Evolutionary conservation across 1,140 invertebrate species (phyloP), one percentile per base, ranked within the genome.

Genomic region (Drosophila pachea): DNA sequence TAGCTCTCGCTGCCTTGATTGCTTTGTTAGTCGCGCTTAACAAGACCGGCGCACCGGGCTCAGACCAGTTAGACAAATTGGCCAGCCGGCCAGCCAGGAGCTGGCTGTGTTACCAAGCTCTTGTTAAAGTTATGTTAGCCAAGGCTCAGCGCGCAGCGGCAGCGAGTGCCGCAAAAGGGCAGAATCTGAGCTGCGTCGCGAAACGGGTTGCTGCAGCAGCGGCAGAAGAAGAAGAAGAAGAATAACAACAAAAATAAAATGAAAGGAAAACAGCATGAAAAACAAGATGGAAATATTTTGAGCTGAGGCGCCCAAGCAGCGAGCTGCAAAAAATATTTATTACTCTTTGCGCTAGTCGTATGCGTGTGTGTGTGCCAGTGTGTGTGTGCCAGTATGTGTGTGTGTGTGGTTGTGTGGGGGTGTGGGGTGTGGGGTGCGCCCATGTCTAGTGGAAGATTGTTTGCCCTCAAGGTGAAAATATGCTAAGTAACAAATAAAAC

Each of bases 401-500:
- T 12, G 33, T 53, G 50, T 48, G 43, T 29, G 14, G 35, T 14
- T 12, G 7, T 32, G 16, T 32, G 65, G n/a, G 31, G 31, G 32
- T 52, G 38, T 42, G 45, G 36, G 66, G 6, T 68, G 53, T 38
- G 22, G 58, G 54, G 43, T 62, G 56, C 56, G 52, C 32, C 29
- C 68, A 47, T 58, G 62, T 78, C 79, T 84, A 84, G 79, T 76
- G 79, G 79, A 76, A 83, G 76, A 83, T 76, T 78, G 68, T 70
- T 84, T 83, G 78, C 73, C 78, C 78, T 84, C 73, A 73, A 84
- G 79, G 79, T 83, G 79, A 83, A 84, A 83, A 83, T 83, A 83
- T 83, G 79, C 79, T 84, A 83, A 84, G 79, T 83, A 84, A 83
- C 79, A 83, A 83, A 83, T 83, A 83, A 83, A 84, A 73, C 73